Evolutionary conservation across 2,113 vertebrate genomes (phyloP), one percentile per base, ranked within the genome.

Genomic region (Ctenodactylus gundi): DNA sequence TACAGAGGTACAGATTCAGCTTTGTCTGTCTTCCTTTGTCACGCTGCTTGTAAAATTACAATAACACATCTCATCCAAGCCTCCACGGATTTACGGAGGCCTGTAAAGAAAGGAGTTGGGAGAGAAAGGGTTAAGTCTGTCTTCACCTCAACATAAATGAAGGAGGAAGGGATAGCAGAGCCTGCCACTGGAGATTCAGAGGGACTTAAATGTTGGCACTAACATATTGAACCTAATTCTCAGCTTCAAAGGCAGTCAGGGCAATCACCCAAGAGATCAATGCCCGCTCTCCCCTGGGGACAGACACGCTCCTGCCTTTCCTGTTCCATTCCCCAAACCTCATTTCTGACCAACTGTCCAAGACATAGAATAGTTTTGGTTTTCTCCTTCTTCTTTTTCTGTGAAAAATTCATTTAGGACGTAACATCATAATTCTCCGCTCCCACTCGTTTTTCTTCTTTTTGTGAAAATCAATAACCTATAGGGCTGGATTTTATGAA

Each of bases 361-460:
- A 85, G 73, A 94, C 11, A 14, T n/a, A 94, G 88, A 95, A 95
- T 13, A 75, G 90, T 76, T 77, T 78, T 96, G 31, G 85, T 93
- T 89, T 70, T 93, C 46, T 85, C 39, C 49, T 92, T 67, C 57
- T 76, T 86, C 90, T 94, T 92, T 95, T 90, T 78, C 81, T 8
- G 46, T 90, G 92, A 96, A 97, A 96, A 97, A 97, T 97, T 97
- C 96, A 96, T 97, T 96, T 97, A 96, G 96, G 97, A 96, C 95
- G 90, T 92, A 97, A 97, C 97, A 97, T 97, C 96, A 93, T 96
- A 97, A 97, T 96, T 97, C 95, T 97, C 85, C 85, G 95, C 96
- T 96, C 97, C 95, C 93, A 96, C 97, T 96, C 68, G 0, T 95
- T 96, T 97, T 97, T 97, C 96, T 96, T 97, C 95, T 72, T 96